Evolutionary conservation across 2,888 invertebrate genomes (phyloP).

Genomic region (Drosophila heteroneura): DNA sequence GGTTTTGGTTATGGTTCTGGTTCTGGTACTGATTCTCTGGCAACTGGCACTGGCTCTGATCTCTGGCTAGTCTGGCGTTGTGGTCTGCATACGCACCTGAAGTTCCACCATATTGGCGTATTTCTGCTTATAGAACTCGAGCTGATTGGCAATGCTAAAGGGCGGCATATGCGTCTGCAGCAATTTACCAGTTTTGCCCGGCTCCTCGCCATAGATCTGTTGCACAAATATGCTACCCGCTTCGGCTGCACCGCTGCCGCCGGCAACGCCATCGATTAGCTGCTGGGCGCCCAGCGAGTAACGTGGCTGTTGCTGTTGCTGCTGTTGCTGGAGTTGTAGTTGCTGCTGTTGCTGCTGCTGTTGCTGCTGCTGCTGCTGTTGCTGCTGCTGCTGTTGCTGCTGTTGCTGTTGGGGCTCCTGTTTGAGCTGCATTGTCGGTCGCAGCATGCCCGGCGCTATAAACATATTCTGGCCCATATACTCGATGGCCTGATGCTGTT

Average conservation of each 20-base stretch:
- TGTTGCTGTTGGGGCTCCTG: constrained; percentile 69
- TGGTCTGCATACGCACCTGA: constrained; percentile 81
- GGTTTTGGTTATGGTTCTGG: not conserved
- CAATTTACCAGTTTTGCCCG: constrained; percentile 75
- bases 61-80: constrained; percentile 34
- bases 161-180: constrained; percentile 82
- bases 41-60: not conserved
- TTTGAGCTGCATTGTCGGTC: constrained; percentile 76
- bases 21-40: not conserved
- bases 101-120: constrained; percentile 84
- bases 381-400: constrained; percentile 67
- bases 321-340: constrained; percentile 56
- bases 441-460: constrained; percentile 81
- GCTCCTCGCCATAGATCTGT: constrained; percentile 82
- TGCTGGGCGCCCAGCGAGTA: constrained; percentile 68
- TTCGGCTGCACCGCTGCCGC: constrained; percentile 66
- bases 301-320: constrained; percentile 66
- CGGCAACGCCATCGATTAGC: constrained; percentile 59
- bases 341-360: constrained; percentile 62
- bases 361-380: constrained; percentile 66
- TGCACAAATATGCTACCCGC: constrained; percentile 83
- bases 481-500: constrained; percentile 82
- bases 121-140: constrained; percentile 85
- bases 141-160: constrained; percentile 83
- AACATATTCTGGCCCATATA: constrained; percentile 84